Base-by-base conservation (phyloP, 2,113 vertebrate species). In the Triplophysa siluroides region DNA sequence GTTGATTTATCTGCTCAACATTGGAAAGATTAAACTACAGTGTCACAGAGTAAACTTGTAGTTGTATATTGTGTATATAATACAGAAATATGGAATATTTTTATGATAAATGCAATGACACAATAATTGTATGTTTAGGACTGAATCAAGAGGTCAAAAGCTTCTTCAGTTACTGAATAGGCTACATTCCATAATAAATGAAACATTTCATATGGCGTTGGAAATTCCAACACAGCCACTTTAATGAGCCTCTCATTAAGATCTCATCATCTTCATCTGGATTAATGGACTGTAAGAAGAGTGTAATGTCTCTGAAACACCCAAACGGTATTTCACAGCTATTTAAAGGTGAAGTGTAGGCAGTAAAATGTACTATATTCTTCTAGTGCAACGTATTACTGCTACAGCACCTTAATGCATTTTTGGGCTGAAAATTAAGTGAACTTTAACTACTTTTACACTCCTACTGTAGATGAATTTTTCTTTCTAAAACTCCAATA, bases 221-320 rank as follows among this genome's bases (percentile, higher is more conserved):
- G 60, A 72, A 73, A 79, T 54, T 56, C 52, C 45, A 33, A 16
- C n/a, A 16, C 56, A 8, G 76, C 24, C 29, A 45, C 47, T 64
- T 60, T 50, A 68, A 74, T 60, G 29, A 83, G 76, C 52, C 12
- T 73, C 70, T 73, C 64, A 81, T 81, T 76, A 77, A 63, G 45
- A 70, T 69, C 26, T 70, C 56, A 68, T 69, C 43, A 50, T 65
- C 54, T 47, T 69, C 18, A 41, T 76, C 43, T 58, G 16, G 45
- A 13, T 23, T 16, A 19, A 60, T 12, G 12, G 52, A 33, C 18
- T 21, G 29, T n/a, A 58, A 54, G 3, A 73, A 41, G 26, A 24
- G 21, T 26, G 1, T 70, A 29, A 54, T 54, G 24, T 60, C 29
- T 58, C 52, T 56, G 19, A 56, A 56, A n/a, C 16, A 56, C 26